phyloP scores from a whole-genome alignment of 1,140 invertebrate genomes.

The Linepithema humile region DNA sequence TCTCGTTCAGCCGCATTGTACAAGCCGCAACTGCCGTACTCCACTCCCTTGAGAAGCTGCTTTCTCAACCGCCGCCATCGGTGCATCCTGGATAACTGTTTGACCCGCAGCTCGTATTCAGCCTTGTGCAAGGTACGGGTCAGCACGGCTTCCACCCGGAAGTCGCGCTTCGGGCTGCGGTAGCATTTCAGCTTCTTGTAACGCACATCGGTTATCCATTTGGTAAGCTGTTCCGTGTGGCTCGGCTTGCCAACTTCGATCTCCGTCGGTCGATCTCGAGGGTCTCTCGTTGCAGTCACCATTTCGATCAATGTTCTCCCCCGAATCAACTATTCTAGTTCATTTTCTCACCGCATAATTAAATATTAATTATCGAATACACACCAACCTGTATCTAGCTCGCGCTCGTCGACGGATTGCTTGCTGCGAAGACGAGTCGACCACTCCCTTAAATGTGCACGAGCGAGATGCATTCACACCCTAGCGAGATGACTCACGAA shows the following conservation, averaged over 20 bases:
- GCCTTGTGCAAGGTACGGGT: slow-evolving; percentile 78
- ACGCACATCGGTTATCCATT: slow-evolving; percentile 83
- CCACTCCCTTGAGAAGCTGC: slow-evolving; percentile 63
- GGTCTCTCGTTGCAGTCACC: background rate
- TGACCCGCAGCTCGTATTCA: slow-evolving; percentile 79
- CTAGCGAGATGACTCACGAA: slow-evolving; percentile 52
- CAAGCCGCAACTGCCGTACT: slow-evolving; percentile 24
- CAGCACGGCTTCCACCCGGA: slow-evolving; percentile 83
- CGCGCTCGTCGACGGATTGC: slow-evolving; percentile 64
- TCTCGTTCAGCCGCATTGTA: slow-evolving; percentile 23
- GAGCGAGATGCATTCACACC: slow-evolving; percentile 67
- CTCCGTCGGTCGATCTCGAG: slow-evolving; percentile 27
- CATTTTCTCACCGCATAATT: slow-evolving; percentile 17
- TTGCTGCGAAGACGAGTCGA: slow-evolving; percentile 43
- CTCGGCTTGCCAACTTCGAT: slow-evolving; percentile 68
- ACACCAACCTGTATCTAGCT: slow-evolving; percentile 80
- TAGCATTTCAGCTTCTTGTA: slow-evolving; percentile 81
- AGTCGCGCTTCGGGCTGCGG: slow-evolving; percentile 77
- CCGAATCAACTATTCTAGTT: background rate
- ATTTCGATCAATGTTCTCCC: background rate
- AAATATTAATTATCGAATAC: slow-evolving; percentile 68
- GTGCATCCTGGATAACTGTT: slow-evolving; percentile 78
- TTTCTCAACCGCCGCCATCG: slow-evolving; percentile 81
- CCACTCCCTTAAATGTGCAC: background rate
- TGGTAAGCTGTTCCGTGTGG: slow-evolving; percentile 76